Percentiles rank a stretch among this genome's conserved stretches.
These are phyloP conservation scores for Leucoma salicis DNA, from an alignment of 2,888 invertebrate genomes.

Conservation along the genomic window DNA sequence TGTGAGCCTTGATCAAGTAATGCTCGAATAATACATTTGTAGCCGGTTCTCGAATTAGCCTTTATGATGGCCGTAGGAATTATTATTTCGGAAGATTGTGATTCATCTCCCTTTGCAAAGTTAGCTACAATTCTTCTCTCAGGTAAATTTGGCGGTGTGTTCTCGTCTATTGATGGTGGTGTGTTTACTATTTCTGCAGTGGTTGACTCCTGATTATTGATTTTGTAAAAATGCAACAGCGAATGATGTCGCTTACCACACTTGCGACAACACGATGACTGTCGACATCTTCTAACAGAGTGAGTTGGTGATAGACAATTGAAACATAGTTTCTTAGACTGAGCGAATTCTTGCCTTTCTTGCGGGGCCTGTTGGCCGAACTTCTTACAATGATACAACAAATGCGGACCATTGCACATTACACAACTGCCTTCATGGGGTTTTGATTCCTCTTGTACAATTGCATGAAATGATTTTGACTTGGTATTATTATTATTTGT, in stretches of 20 bases:
- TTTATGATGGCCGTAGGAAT: no score
- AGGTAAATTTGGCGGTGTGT: no score
- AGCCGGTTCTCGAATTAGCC: no score
- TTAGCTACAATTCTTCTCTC: no score
- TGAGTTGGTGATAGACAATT: constrained; percentile 12
- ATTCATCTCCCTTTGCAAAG: no score
- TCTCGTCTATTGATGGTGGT: no score
- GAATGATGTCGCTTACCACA: constrained; percentile 5
- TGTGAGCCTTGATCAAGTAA: not conserved
- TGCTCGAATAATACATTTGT: not conserved
- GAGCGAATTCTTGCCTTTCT: constrained; percentile 10
- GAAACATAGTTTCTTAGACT: constrained; percentile 10
- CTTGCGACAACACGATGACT: not conserved
- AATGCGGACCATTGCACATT: not conserved
- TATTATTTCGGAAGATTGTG: no score
- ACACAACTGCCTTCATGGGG: not conserved
- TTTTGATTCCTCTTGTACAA: no score
- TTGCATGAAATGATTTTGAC: not conserved
- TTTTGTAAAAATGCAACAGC: constrained; percentile 1
- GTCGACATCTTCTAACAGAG: constrained; percentile 3
- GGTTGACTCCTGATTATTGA: not conserved
- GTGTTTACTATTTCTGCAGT: not conserved
- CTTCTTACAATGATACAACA: constrained; percentile 5
- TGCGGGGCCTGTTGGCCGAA: constrained; percentile 5
- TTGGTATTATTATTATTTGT: not conserved